A percentile compares a stretch with the other conserved stretches of the same genome.
phyloP scores from a whole-genome alignment of 2,797 vertebrate species.

The Champsocephalus esox region DNA sequence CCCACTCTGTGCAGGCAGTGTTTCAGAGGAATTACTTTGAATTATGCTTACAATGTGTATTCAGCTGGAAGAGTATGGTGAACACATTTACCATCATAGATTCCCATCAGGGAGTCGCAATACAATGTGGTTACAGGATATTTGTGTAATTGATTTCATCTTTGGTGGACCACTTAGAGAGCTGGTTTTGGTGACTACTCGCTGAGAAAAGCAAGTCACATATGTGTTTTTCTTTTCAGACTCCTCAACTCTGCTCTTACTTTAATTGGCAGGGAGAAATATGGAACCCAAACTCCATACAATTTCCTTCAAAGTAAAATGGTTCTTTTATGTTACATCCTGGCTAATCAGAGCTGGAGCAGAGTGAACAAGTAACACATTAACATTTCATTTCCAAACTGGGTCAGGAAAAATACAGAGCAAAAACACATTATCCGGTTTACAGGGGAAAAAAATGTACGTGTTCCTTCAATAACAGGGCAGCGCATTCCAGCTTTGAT shows the following conservation, averaged over 20 bases:
- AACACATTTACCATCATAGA: conserved; percentile 27
- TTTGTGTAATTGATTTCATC: conserved; percentile 29
- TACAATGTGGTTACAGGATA: conserved; percentile 35
- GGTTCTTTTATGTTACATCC: conserved; percentile 39
- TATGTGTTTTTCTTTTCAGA: conserved; percentile 52
- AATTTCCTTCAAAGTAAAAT: conserved; percentile 50
- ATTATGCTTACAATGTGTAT: conserved; percentile 23
- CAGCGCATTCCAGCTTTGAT: conserved; percentile 72
- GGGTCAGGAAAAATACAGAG: conserved; percentile 51
- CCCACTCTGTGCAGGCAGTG: conserved; percentile 34
- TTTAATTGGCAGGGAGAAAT: conserved; percentile 47
- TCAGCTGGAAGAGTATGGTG: conserved; percentile 20
- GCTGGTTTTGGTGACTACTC: conserved; percentile 32
- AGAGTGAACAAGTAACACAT: conserved; percentile 45
- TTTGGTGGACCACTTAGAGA: conserved; percentile 15
- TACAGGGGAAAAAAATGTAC: conserved; percentile 40
- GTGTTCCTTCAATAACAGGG: conserved; percentile 63
- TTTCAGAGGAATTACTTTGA: conserved; percentile 34
- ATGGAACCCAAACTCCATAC: conserved; percentile 54
- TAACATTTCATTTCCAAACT: conserved; percentile 54
- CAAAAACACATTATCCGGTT: conserved; percentile 59
- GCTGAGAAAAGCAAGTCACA: conserved; percentile 35
- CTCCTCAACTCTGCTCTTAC: conserved; percentile 35
- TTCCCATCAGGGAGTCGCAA: conserved; percentile 15
- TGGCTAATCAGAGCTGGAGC: conserved; percentile 53